Conservation (phyloP, 2,888 invertebrate genomes). For the Metallyticus violacea region DNA sequence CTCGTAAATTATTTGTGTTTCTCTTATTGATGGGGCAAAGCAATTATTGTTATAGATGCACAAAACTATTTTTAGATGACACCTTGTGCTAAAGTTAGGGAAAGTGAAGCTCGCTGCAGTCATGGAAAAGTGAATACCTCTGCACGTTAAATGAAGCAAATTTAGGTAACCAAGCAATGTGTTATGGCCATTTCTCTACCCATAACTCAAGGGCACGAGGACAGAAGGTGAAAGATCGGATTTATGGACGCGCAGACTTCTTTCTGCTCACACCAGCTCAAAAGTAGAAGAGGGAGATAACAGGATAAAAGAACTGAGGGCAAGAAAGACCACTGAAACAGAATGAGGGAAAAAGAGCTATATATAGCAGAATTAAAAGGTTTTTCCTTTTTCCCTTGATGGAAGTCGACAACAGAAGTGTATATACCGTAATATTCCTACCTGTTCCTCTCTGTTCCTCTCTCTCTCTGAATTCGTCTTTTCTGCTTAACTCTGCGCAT, state of each 20-base stretch:
- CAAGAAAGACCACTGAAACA: background rate
- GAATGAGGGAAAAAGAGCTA: background rate
- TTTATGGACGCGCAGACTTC: background rate
- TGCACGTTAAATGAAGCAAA: background rate
- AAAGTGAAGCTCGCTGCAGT: background rate
- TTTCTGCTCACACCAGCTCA: background rate
- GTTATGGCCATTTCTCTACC: conserved; percentile 1
- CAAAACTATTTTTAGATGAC: too few relatives aligned
- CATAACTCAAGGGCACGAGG: background rate
- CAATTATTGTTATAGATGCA: too few relatives aligned
- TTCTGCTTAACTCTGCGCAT: background rate
- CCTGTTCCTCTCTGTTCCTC: background rate
- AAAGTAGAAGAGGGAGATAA: background rate
- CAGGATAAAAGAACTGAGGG: background rate
- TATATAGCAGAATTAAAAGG: background rate
- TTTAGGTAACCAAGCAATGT: background rate
- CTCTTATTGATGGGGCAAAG: too few relatives aligned
- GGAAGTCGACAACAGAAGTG: background rate
- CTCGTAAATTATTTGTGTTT: too few relatives aligned
- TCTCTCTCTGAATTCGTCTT: too few relatives aligned
- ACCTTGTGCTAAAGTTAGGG: too few relatives aligned
- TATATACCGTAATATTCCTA: background rate
- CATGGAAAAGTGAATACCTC: background rate
- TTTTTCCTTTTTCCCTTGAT: background rate
- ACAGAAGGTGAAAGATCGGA: background rate